These are phyloP conservation scores for Syngnathus rostellatus DNA, from an alignment of 2,797 vertebrate genomes.

Conservation along the genomic window DNA sequence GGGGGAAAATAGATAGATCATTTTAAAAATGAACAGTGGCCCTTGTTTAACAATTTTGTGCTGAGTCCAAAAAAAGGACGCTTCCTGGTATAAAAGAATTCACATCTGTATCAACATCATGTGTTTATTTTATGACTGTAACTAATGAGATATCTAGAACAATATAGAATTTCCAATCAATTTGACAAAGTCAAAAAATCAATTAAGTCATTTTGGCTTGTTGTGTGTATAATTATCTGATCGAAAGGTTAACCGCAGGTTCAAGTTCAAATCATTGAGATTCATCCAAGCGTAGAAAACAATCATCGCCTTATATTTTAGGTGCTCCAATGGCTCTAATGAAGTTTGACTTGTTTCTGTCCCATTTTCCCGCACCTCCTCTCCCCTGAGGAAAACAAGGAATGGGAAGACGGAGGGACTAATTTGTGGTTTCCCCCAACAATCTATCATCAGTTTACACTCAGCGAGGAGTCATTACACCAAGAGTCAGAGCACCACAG, in stretches of 20 bases:
- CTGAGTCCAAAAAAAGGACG: no score
- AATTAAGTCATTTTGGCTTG: no score
- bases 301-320: background rate
- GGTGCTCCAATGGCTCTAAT: background rate
- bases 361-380: constrained; percentile 14
- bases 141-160: no score
- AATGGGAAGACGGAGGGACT: constrained; percentile 36
- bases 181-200: no score
- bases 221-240: no score
- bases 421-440: constrained; percentile 53
- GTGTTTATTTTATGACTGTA: no score
- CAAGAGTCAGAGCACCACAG: constrained; percentile 30
- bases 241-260: no score
- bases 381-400: constrained; percentile 20
- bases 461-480: constrained; percentile 33
- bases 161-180: no score
- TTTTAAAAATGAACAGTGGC: background rate
- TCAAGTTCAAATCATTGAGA: no score
- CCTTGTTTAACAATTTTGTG: no score
- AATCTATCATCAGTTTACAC: constrained; percentile 41
- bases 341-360: background rate
- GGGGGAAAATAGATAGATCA: constrained; percentile 18
- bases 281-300: background rate
- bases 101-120: no score
- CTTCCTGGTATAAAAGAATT: no score